Evolutionary conservation across 2,797 vertebrate genomes (phyloP).

Genomic region (Petrocephalus sullivani): DNA sequence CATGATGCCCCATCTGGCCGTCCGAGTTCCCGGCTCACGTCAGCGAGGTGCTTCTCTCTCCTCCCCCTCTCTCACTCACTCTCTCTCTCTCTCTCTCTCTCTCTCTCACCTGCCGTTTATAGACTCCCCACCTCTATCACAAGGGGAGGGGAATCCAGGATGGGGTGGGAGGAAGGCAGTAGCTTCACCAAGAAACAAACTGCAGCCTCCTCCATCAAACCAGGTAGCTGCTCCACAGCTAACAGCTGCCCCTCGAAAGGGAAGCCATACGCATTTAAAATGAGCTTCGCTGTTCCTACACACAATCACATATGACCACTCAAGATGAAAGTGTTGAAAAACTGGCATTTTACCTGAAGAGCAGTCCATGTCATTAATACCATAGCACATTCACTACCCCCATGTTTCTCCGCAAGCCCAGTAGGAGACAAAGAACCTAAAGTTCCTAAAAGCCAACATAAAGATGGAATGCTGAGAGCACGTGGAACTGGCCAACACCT

Average conservation of each 20-base stretch:
- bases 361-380: conserved; percentile 23
- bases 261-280: neutral
- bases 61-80: neutral
- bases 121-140: conserved; percentile 8
- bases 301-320: neutral
- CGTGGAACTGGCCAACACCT: neutral
- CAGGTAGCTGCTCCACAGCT: neutral
- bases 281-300: neutral
- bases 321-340: neutral
- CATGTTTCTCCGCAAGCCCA: neutral
- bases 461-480: neutral
- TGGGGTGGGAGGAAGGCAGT: neutral
- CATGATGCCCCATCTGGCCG: neutral
- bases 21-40: neutral
- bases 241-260: neutral
- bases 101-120: neutral
- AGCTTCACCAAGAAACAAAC: neutral
- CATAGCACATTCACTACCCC: conserved; percentile 15
- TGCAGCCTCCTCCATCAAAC: neutral
- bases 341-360: neutral
- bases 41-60: neutral
- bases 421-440: neutral
- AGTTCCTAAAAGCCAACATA: neutral
- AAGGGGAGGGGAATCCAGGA: neutral
- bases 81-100: neutral